Conservation (phyloP, 1,140 invertebrate species). For the Asbolus verrucosus region DNA sequence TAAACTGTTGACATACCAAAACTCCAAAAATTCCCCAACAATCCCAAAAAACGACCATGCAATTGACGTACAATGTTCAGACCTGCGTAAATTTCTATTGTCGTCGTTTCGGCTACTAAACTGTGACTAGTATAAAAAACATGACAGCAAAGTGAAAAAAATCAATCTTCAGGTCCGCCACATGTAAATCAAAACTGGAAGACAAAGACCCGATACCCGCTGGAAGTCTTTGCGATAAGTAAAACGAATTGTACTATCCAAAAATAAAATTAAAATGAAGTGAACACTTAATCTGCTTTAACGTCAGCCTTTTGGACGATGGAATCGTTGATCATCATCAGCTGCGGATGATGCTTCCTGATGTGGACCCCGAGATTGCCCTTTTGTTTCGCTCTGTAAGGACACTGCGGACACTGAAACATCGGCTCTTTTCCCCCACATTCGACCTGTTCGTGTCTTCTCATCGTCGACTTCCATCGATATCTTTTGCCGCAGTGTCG, state of each 20-base stretch:
- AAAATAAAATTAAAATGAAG: background rate
- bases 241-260: constrained; percentile 27
- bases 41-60: background rate
- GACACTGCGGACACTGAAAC: constrained; percentile 85
- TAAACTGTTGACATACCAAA: too few species aligned
- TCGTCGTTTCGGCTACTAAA: constrained; percentile 10
- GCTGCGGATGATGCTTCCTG: constrained; percentile 75
- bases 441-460: constrained; percentile 85
- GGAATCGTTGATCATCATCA: constrained; percentile 46
- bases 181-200: background rate
- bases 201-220: constrained; percentile 23
- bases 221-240: constrained; percentile 24
- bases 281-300: constrained; percentile 27
- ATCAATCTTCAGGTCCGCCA: background rate
- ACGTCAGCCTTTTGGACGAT: constrained; percentile 38
- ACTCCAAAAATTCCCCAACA: constrained; percentile 35
- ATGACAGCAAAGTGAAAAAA: background rate
- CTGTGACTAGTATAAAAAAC: constrained; percentile 12
- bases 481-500: constrained; percentile 84
- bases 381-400: constrained; percentile 82
- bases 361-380: constrained; percentile 86
- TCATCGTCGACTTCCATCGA: constrained; percentile 84
- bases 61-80: too few species aligned
- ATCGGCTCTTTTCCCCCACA: constrained; percentile 87
- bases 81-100: too few species aligned